Evolutionary conservation across 1,140 invertebrate genomes (phyloP), one percentile per base, ranked within the genome.

Genomic region (Rhopalosiphum maidis): DNA sequence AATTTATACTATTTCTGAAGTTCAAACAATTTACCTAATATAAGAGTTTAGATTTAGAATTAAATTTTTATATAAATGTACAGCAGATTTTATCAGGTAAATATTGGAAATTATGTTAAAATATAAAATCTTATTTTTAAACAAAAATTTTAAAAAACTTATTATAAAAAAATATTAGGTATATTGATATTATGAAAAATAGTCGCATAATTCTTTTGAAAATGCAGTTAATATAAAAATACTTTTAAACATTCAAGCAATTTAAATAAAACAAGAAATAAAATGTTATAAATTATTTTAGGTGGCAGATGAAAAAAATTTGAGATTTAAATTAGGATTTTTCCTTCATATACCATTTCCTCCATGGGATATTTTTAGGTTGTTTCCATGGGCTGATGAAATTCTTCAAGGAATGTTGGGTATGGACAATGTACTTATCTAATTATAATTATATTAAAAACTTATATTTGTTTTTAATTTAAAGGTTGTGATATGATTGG

Each of bases 321-420:
- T 98, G 22, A 96, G 96, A 94, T 97, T 97, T 94, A 98, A 98
- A 95, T 95, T 98, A 93, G 98, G 97, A 37, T 98, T 98, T 95
- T 98, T 99, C 95, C 95, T 98, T 77, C 98, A 99, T 95, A 98
- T 98, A 95, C 98, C 98, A 0, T 98, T 98, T 95, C 98, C 98
- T 41, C 97, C 98, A 2, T 98, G 98, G 98, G 98, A 98, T 94
- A 98, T 98, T 90, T 98, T 98, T 95, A 96, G 98, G 91, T 95
- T 98, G 18, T 97, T 98, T 94, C 98, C 98, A 6, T 98, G 98
- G 97, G 97, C 97, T 86, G 98, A 98, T 95, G 98, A 98, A 96
- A 97, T 98, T 86, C 96, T 98, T 41, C 97, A 98, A 95, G 98
- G 98, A 93, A 97, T 98, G 96, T 95, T 98, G 43, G 97, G 96